These are phyloP conservation scores for Larimichthys polyactis DNA, from an alignment of 2,113 vertebrate species.

Conservation along the genomic window DNA sequence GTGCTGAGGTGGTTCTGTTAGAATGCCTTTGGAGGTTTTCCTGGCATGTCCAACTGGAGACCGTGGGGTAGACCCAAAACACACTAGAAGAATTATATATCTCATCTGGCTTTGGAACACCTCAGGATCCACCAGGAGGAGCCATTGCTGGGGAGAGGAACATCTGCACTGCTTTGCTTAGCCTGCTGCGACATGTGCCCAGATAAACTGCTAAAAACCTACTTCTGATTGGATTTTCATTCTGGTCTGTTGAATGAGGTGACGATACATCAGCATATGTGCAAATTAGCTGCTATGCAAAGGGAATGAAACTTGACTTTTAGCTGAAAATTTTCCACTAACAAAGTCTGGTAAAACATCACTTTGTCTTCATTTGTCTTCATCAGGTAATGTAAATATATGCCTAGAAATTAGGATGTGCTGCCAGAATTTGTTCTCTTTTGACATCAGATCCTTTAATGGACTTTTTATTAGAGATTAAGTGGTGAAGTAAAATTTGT, in stretches of 20 bases:
- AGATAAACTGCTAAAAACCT: not conserved
- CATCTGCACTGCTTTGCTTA: not conserved
- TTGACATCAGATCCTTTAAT: not conserved
- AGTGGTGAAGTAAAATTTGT: not conserved
- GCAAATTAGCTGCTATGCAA: slow-evolving; percentile 1
- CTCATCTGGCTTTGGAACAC: not conserved
- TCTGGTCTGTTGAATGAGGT: not conserved
- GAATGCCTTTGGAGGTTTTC: slow-evolving; percentile 10
- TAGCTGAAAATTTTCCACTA: not conserved
- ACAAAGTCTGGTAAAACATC: not conserved
- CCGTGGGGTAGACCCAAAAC: not conserved
- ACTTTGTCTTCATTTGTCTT: not conserved
- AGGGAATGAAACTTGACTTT: not conserved
- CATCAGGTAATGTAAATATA: not conserved
- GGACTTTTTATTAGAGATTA: not conserved
- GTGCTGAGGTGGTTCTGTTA: not conserved
- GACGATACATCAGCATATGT: not conserved
- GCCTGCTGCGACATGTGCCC: slow-evolving; percentile 5
- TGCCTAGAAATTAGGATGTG: not conserved
- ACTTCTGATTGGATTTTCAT: not conserved
- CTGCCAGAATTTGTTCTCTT: not conserved
- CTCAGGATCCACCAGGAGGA: not conserved
- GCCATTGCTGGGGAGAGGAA: not conserved
- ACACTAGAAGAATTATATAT: not conserved
- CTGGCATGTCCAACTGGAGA: not conserved